Percentiles rank a stretch among this genome's conserved stretches.
Evolutionary conservation across 2,113 vertebrate species (phyloP).

Genomic region (Sisor rabdophorus): DNA sequence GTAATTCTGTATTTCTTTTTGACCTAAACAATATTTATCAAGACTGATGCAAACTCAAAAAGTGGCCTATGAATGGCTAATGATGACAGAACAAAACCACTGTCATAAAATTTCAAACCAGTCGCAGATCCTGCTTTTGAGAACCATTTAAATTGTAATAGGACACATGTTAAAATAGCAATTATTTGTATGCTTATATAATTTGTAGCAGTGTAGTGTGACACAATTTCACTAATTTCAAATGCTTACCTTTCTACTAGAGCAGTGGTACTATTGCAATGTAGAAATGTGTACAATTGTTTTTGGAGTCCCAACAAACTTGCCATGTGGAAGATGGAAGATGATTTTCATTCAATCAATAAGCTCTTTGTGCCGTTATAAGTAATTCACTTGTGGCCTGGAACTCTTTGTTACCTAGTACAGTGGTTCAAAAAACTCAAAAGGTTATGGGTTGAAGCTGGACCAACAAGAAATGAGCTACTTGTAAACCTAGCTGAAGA

Average conservation of each 20-base stretch:
- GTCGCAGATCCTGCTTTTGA: not conserved
- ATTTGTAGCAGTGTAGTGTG: not conserved
- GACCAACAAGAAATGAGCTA: slow-evolving; percentile 68
- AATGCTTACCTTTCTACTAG: not conserved
- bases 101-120: not conserved
- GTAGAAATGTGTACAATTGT: not conserved
- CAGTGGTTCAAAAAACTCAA: slow-evolving; percentile 87
- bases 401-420: slow-evolving; percentile 73
- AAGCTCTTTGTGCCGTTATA: not conserved
- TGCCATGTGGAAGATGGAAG: not conserved
- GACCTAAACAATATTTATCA: not conserved
- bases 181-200: not conserved
- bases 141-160: not conserved
- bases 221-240: not conserved
- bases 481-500: slow-evolving; percentile 78
- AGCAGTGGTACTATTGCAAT: not conserved
- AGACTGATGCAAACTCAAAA: not conserved
- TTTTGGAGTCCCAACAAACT: not conserved
- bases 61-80: not conserved
- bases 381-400: slow-evolving; percentile 1
- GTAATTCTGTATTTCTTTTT: no score
- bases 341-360: not conserved
- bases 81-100: not conserved
- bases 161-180: not conserved
- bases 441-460: slow-evolving; percentile 72